A percentile compares a stretch with the other conserved stretches of the same genome.
phyloP scores from a whole-genome alignment of 1,140 invertebrate species.

The Papilio polytes region DNA sequence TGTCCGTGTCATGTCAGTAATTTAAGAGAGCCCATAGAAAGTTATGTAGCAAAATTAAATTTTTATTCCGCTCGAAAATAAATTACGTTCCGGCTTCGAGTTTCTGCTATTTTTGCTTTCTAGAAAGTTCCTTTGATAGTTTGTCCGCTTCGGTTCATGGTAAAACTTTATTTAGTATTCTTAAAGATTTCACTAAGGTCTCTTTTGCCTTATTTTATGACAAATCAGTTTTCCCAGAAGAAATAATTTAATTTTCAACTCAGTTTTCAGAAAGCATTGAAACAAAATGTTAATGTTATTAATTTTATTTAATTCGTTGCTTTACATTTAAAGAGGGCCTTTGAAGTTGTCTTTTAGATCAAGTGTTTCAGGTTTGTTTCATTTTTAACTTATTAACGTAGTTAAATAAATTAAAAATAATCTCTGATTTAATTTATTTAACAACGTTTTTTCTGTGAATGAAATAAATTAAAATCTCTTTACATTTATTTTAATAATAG shows the following conservation, averaged over 20 bases:
- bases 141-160: slow-evolving; percentile 38
- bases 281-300: slow-evolving; percentile 2
- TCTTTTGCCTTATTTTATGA: neutral
- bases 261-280: slow-evolving; percentile 30
- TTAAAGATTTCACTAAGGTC: slow-evolving; percentile 18
- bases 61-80: slow-evolving; percentile 55
- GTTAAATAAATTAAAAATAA: too few species aligned
- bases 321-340: neutral
- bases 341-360: neutral
- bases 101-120: slow-evolving; percentile 43
- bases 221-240: neutral
- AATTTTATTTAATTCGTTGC: neutral
- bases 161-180: slow-evolving; percentile 35
- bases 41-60: slow-evolving; percentile 70
- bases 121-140: slow-evolving; percentile 45
- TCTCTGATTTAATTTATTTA: too few species aligned
- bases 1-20: slow-evolving; percentile 63
- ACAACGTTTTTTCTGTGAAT: too few species aligned
- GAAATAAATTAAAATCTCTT: too few species aligned
- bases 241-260: slow-evolving; percentile 19
- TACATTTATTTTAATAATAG: neutral
- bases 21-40: slow-evolving; percentile 68
- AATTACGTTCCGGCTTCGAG: slow-evolving; percentile 38
- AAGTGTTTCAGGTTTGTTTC: neutral
- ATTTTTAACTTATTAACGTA: neutral